phyloP scores from a whole-genome alignment of 2,797 vertebrate species.

The Hypotaenidia okinawae region DNA sequence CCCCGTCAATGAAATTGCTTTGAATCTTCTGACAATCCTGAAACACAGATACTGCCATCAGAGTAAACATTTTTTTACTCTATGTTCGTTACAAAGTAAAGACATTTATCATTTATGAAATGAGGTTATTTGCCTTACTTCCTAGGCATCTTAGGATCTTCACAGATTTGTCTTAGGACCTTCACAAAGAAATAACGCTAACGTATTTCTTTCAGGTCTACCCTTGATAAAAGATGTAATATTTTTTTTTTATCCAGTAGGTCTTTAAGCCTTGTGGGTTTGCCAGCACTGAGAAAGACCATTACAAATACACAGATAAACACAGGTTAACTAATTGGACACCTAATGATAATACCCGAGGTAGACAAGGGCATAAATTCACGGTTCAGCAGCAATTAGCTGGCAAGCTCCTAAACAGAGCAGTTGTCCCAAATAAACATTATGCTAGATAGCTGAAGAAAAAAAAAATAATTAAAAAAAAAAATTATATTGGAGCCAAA shows the following conservation, averaged over 20 bases:
- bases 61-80: background rate
- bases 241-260: background rate
- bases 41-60: background rate
- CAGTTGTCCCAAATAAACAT: background rate
- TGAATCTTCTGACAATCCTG: background rate
- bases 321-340: background rate
- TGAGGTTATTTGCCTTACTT: background rate
- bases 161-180: background rate
- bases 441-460: fast-evolving
- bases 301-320: background rate
- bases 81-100: background rate
- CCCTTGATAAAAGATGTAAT: background rate
- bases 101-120: background rate
- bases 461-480: background rate
- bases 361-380: background rate
- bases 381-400: background rate
- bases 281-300: background rate
- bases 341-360: background rate
- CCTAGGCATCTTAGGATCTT: background rate
- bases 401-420: background rate
- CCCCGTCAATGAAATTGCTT: background rate
- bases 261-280: background rate
- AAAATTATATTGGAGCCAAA: background rate
- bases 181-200: background rate
- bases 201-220: background rate